These are phyloP conservation scores for Schizothorax lantsangensis DNA, from an alignment of 2,797 vertebrate genomes.

Conservation along the genomic window DNA sequence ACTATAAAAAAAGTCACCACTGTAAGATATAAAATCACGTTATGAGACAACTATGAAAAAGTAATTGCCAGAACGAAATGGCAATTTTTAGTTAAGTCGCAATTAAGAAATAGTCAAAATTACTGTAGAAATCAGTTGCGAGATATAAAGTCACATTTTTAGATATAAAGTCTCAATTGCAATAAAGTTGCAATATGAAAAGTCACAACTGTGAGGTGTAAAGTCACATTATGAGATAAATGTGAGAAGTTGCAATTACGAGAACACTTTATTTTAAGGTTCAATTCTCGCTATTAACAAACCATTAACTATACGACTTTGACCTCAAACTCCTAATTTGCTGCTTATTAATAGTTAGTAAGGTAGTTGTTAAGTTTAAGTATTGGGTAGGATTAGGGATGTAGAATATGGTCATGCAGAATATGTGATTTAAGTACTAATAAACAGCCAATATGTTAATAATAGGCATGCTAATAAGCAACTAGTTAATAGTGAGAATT, in stretches of 20 bases:
- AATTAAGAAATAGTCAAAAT: background rate
- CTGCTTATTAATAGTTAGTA: background rate
- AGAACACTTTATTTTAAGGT: slow-evolving; percentile 37
- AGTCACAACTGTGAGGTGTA: background rate
- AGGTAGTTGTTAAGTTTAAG: background rate
- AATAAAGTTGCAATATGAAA: background rate
- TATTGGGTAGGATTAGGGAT: background rate
- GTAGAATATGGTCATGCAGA: too few species aligned
- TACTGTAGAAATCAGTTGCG: background rate
- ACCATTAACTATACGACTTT: background rate
- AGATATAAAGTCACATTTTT: background rate
- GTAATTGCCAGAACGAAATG: background rate
- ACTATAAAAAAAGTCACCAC: background rate
- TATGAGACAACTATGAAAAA: background rate
- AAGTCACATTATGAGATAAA: background rate
- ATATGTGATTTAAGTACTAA: too few species aligned
- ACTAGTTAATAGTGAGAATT: background rate
- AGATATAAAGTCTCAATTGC: background rate
- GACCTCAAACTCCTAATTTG: background rate
- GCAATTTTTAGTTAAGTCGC: background rate
- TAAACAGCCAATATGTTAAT: background rate
- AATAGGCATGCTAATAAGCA: background rate
- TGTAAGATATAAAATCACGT: background rate
- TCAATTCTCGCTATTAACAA: slow-evolving; percentile 26
- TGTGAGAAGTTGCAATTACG: background rate